phyloP scores from a whole-genome alignment of 2,113 vertebrate species.

The Ammodytes marinus region DNA sequence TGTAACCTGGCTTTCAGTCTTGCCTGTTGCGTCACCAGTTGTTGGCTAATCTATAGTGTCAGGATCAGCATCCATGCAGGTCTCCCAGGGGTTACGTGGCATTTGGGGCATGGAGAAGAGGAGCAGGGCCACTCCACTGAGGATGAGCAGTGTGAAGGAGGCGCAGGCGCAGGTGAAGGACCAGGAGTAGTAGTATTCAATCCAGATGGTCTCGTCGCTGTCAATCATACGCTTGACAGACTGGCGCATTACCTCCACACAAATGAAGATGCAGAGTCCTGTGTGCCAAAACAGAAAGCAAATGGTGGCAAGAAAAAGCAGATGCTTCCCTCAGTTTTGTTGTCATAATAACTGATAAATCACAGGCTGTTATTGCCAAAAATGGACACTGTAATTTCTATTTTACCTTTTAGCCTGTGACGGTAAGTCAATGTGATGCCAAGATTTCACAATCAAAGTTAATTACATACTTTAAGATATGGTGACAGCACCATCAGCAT shows the following conservation, averaged over 20 bases:
- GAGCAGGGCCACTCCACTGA: slow-evolving; percentile 90
- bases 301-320: slow-evolving; percentile 16
- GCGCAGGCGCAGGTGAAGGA: slow-evolving; percentile 95
- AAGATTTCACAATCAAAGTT: slow-evolving; percentile 24
- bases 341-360: slow-evolving; percentile 19
- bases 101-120: slow-evolving; percentile 96
- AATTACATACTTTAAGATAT: slow-evolving; percentile 21
- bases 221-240: slow-evolving; percentile 96
- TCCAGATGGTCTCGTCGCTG: slow-evolving; percentile 95
- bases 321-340: slow-evolving; percentile 19
- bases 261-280: slow-evolving; percentile 97
- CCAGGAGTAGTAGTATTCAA: slow-evolving; percentile 95
- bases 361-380: slow-evolving; percentile 1
- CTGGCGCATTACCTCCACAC: slow-evolving; percentile 96
- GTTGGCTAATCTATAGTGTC: slow-evolving; percentile 84
- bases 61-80: slow-evolving; percentile 96
- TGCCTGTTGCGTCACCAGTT: slow-evolving; percentile 3
- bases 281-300: slow-evolving; percentile 35
- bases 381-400: not conserved
- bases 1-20: not conserved
- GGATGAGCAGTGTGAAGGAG: slow-evolving; percentile 92
- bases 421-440: not conserved
- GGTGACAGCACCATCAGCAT: slow-evolving; percentile 2
- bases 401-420: slow-evolving; percentile 10
- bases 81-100: slow-evolving; percentile 99